These are phyloP conservation scores for Doris montereyensis DNA, from an alignment of 2,888 invertebrate species.

Conservation along the genomic window DNA sequence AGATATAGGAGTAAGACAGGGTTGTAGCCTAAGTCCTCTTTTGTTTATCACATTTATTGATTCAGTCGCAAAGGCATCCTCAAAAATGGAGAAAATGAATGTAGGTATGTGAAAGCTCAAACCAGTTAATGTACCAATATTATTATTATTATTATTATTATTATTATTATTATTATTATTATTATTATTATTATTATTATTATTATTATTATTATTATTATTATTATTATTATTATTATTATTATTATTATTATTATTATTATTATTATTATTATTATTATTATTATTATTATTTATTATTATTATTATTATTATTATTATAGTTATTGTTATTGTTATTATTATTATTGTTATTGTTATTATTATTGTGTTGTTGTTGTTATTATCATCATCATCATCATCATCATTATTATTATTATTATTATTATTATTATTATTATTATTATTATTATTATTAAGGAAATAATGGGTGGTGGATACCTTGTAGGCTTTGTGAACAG, in stretches of 20 bases:
- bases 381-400: not conserved
- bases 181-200: not conserved
- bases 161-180: not conserved
- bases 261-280: not conserved
- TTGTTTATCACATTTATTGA: no score
- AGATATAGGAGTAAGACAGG: no score
- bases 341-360: not conserved
- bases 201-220: not conserved
- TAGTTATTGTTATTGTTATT: not conserved
- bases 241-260: not conserved
- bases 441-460: not conserved
- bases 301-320: not conserved
- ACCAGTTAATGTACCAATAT: not conserved
- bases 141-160: not conserved
- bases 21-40: no score
- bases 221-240: not conserved
- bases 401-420: not conserved
- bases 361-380: not conserved
- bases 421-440: not conserved
- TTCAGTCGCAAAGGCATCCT: no score
- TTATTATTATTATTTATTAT: not conserved
- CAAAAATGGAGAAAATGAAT: not conserved
- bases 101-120: not conserved
- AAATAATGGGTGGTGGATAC: not conserved
- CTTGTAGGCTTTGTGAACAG: slow-evolving; percentile 70